Evolutionary conservation across 1,140 invertebrate species (phyloP).

Genomic region (Lordiphosa stackelbergi): DNA sequence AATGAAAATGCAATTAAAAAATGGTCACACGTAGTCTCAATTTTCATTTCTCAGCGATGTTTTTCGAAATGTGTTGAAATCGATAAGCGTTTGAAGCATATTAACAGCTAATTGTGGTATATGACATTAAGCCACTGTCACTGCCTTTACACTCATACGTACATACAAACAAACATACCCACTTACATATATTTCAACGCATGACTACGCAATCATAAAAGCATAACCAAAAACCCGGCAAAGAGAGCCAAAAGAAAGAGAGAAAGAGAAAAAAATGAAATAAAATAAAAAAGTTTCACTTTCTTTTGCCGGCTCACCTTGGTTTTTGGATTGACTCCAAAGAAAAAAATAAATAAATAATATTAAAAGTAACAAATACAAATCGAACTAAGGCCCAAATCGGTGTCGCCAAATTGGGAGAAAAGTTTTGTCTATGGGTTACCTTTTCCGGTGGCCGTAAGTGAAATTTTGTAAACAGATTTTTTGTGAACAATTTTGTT

Average conservation of each 20-base stretch:
- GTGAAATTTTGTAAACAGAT: conserved; percentile 45
- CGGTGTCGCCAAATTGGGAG: conserved; percentile 42
- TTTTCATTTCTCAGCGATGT: conserved; percentile 2
- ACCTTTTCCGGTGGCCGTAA: conserved; percentile 47
- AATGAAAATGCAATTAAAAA: conserved; percentile 37
- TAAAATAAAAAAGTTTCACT: conserved; percentile 64
- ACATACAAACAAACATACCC: conserved; percentile 6
- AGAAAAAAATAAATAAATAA: conserved; percentile 6
- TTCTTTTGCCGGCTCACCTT: conserved; percentile 39
- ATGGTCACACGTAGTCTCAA: conserved; percentile 20
- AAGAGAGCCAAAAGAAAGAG: conserved; percentile 20
- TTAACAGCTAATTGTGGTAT: conserved; percentile 36
- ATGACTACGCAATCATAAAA: conserved; percentile 49
- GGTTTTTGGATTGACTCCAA: conserved; percentile 20
- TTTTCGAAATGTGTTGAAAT: conserved; percentile 56
- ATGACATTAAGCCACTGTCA: conserved; percentile 3
- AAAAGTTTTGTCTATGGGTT: conserved; percentile 15
- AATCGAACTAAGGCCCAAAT: conserved; percentile 33
- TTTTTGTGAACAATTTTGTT: not conserved
- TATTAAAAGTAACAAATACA: conserved; percentile 13
- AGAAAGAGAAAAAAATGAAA: conserved; percentile 23
- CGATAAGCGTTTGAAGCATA: conserved; percentile 57
- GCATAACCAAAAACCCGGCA: conserved; percentile 32
- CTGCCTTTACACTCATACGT: not conserved
- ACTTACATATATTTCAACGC: conserved; percentile 24